phyloP scores from a whole-genome alignment of 2,113 vertebrate species.

The Neogale vison region DNA sequence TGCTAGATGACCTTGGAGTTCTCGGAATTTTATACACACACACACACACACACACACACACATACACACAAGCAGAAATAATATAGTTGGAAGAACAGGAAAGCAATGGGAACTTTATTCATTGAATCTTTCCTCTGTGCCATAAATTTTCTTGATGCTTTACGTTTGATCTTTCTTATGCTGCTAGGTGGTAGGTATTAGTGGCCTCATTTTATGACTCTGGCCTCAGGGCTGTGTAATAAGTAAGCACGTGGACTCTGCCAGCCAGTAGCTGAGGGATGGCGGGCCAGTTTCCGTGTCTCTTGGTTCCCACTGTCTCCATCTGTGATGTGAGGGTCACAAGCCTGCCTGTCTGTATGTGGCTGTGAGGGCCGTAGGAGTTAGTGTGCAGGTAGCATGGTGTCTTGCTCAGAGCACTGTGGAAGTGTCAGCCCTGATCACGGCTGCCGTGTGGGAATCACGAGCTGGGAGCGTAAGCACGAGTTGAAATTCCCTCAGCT shows the following conservation, averaged over 20 bases:
- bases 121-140: neutral
- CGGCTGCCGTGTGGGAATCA: rapidly evolving
- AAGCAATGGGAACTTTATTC: neutral
- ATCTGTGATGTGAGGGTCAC: rapidly evolving
- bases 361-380: rapidly evolving
- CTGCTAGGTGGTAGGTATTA: neutral
- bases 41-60: too few relatives aligned
- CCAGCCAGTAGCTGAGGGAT: neutral
- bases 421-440: rapidly evolving
- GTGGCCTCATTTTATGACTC: rapidly evolving
- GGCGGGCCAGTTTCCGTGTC: neutral
- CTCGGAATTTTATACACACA: neutral
- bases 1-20: neutral
- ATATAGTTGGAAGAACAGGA: neutral
- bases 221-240: rapidly evolving
- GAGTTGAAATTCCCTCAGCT: rapidly evolving
- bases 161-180: neutral
- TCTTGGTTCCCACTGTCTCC: neutral
- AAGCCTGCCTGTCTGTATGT: rapidly evolving
- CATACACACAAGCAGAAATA: neutral
- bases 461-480: rapidly evolving
- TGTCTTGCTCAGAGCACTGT: rapidly evolving
- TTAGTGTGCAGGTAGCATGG: rapidly evolving
- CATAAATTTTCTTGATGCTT: too few relatives aligned
- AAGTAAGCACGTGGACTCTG: neutral